phyloP scores from a whole-genome alignment of 2,888 invertebrate genomes.

The Tachystola acroxantha region DNA sequence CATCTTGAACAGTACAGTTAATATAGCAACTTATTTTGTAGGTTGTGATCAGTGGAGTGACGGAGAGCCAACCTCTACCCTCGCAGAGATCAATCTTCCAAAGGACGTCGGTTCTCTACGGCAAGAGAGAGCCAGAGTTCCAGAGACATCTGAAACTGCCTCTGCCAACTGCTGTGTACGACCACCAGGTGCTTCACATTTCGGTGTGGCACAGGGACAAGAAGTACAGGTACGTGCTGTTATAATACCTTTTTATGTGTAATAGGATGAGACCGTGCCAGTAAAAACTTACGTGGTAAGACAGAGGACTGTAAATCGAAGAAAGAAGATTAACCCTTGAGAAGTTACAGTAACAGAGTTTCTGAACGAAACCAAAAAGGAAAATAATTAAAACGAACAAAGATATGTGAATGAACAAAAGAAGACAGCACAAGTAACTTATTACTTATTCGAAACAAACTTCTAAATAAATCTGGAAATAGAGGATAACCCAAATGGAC shows the following conservation, averaged over 20 bases:
- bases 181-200: conserved; percentile 82
- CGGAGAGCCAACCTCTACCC: conserved; percentile 56
- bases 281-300: not conserved
- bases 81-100: conserved; percentile 81
- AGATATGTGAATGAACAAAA: too few relatives aligned
- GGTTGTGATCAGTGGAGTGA: conserved; percentile 77
- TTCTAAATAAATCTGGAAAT: too few relatives aligned
- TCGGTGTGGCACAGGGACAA: conserved; percentile 94
- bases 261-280: not conserved
- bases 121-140: conserved; percentile 87
- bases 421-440: too few relatives aligned
- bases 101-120: conserved; percentile 88
- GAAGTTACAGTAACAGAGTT: too few relatives aligned
- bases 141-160: conserved; percentile 87
- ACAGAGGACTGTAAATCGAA: not conserved
- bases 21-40: conserved; percentile 27
- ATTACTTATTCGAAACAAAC: too few relatives aligned
- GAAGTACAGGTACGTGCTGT: conserved; percentile 82
- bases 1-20: too few relatives aligned
- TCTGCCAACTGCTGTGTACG: conserved; percentile 70
- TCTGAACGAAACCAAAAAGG: too few relatives aligned
- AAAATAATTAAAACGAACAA: too few relatives aligned
- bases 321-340: not conserved
- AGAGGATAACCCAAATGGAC: too few relatives aligned
- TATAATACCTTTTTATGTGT: too few relatives aligned